A percentile compares a stretch with the other conserved stretches of the same genome.
These are phyloP conservation scores for Sphinx pinastri DNA, from an alignment of 2,888 invertebrate species.

Conservation along the genomic window DNA sequence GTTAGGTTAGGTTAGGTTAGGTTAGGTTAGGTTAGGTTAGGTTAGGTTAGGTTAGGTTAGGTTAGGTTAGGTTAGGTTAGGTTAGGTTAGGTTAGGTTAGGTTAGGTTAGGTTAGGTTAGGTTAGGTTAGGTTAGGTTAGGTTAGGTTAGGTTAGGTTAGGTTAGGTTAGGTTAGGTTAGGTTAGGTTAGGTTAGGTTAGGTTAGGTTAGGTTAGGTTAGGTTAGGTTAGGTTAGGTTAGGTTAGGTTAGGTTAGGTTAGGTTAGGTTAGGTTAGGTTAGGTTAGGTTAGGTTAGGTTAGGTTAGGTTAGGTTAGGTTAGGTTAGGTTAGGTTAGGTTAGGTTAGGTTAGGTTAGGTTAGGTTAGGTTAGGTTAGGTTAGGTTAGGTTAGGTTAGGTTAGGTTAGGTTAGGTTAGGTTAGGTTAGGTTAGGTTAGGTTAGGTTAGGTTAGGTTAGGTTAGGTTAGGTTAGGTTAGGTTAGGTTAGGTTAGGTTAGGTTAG, in stretches of 20 bases:
- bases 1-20: slow-evolving; percentile 4
- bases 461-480: no score
- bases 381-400: slow-evolving; percentile 37
- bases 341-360: slow-evolving; percentile 36
- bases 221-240: slow-evolving; percentile 7
- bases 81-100: slow-evolving; percentile 14
- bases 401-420: slow-evolving; percentile 36
- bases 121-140: slow-evolving; percentile 23
- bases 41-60: slow-evolving; percentile 11
- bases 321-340: slow-evolving; percentile 32
- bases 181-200: slow-evolving; percentile 28
- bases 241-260: neutral
- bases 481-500: no score
- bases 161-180: slow-evolving; percentile 27
- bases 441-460: no score
- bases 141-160: slow-evolving; percentile 29
- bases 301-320: slow-evolving; percentile 24
- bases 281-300: slow-evolving; percentile 27
- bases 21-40: slow-evolving; percentile 13
- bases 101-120: slow-evolving; percentile 22
- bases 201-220: slow-evolving; percentile 28
- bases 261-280: neutral
- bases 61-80: slow-evolving; percentile 1
- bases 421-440: slow-evolving; percentile 32
- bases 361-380: slow-evolving; percentile 36